phyloP scores from a whole-genome alignment of 2,113 vertebrate genomes.

The Sapayoa aenigma region DNA sequence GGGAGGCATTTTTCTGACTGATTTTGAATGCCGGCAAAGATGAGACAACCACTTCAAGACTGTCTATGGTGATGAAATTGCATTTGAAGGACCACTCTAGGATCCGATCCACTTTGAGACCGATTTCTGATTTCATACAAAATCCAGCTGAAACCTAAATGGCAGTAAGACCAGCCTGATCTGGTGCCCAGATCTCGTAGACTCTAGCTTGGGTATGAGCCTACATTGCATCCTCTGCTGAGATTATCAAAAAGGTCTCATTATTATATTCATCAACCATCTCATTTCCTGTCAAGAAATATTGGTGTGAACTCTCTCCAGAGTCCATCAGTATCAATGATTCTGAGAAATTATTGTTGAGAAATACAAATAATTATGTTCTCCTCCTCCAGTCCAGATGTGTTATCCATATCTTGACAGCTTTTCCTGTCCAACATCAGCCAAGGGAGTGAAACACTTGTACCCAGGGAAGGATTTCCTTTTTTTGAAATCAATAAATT shows the following conservation, averaged over 20 bases:
- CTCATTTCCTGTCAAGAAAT: conserved; percentile 60
- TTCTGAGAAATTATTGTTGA: conserved; percentile 62
- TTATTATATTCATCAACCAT: conserved; percentile 55
- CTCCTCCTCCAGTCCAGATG: conserved; percentile 55
- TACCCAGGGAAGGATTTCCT: conserved; percentile 61
- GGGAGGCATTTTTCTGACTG: neutral
- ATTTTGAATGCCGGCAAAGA: neutral
- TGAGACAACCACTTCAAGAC: neutral
- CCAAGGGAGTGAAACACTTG: conserved; percentile 54
- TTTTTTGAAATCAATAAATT: conserved; percentile 67
- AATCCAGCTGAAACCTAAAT: neutral
- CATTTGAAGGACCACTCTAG: neutral
- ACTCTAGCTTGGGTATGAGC: neutral
- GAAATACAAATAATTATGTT: conserved; percentile 66
- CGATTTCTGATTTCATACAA: neutral
- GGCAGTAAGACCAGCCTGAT: neutral
- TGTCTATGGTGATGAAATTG: neutral
- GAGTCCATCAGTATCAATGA: conserved; percentile 63
- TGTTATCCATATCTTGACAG: conserved; percentile 54
- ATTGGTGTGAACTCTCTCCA: conserved; percentile 55
- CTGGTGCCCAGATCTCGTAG: neutral
- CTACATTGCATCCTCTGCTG: conserved; percentile 29
- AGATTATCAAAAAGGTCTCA: conserved; percentile 34
- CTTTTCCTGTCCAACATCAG: conserved; percentile 29
- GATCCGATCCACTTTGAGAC: neutral